Base-by-base conservation (phyloP, 2,113 vertebrate species). In the Pelmatolapia mariae region DNA sequence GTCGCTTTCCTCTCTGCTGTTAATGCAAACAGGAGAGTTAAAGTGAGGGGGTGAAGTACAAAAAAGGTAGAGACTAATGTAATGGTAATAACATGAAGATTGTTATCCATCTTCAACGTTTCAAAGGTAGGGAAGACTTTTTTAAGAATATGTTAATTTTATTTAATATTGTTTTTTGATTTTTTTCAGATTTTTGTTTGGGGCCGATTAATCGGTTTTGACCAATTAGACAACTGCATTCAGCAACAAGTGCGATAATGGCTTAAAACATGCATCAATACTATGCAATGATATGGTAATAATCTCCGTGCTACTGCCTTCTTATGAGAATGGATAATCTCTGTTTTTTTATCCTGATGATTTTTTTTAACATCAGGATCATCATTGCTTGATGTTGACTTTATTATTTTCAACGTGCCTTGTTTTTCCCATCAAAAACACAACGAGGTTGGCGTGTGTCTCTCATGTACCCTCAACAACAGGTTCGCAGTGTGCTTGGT, bases 151-250 rank as follows among this genome's bases (percentile, higher is more conserved):
- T n/a, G 11, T 73, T 26, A 1, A 45, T 45, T 45, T 45, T 26
- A 9, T 26, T 63, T 36, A 36, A 11, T 63, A 36, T 63, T 63
- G 4, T 19, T 19, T 19, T 73, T 33, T 7, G 1, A 33, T 61
- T 19, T n/a, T 63, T 10, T 63, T 5, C 10, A 12, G 10, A 66
- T n/a, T 36, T 66, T 36, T 36, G 61, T 66, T 36, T 66, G 61
- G 18, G 12, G 7, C 61, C 6, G 2, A 66, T 12, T 63, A 33
- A 61, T 33, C 0, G 0, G 9, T 9, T 16, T n/a, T n/a, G n/a
- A n/a, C 29, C 9, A 33, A 1, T 33, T 29, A 33, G 59, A 63
- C 59, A 33, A 63, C 16, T 63, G 16, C 16, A 63, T 63, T 33
- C 59, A 63, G 1, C 0, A 63, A 19, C 3, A 61, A 33, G 59